These are phyloP conservation scores for Nemurella pictetii DNA, from an alignment of 2,888 invertebrate genomes.

Conservation along the genomic window DNA sequence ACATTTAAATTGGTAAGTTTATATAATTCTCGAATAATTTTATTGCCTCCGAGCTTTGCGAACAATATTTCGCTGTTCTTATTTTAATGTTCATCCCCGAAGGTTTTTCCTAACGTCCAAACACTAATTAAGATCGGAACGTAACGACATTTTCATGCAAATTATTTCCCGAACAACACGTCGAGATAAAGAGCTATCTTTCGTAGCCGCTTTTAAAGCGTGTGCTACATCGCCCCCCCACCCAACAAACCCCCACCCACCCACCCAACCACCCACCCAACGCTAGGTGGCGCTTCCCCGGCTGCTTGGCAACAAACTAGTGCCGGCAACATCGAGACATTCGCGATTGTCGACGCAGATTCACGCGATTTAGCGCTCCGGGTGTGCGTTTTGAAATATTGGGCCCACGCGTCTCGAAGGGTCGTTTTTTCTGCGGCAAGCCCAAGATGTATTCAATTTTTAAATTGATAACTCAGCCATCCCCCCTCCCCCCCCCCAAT, in stretches of 20 bases:
- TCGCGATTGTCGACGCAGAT: background rate
- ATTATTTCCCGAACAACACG: constrained; percentile 26
- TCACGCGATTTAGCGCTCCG: background rate
- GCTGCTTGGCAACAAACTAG: background rate
- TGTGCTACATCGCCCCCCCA: background rate
- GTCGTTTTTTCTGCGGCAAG: no score
- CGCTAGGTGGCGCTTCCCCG: background rate
- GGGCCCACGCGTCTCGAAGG: no score
- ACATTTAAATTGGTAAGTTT: constrained; percentile 22
- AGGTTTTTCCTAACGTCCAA: constrained; percentile 32
- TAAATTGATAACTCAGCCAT: no score
- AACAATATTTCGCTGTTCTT: constrained; percentile 20
- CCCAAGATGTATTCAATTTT: no score
- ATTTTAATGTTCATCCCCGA: constrained; percentile 28
- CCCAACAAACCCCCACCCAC: no score
- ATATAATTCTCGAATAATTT: constrained; percentile 22
- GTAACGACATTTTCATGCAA: constrained; percentile 38
- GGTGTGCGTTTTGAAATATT: background rate
- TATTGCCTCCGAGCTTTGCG: constrained; percentile 15
- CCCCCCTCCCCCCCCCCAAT: no score
- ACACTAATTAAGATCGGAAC: constrained; percentile 37
- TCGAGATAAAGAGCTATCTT: constrained; percentile 26
- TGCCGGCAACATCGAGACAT: background rate
- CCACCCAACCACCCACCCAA: no score
- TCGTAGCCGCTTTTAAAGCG: background rate